Evolutionary conservation across 2,888 invertebrate genomes (phyloP), one percentile per base, ranked within the genome.

Genomic region (Plusia festucae): DNA sequence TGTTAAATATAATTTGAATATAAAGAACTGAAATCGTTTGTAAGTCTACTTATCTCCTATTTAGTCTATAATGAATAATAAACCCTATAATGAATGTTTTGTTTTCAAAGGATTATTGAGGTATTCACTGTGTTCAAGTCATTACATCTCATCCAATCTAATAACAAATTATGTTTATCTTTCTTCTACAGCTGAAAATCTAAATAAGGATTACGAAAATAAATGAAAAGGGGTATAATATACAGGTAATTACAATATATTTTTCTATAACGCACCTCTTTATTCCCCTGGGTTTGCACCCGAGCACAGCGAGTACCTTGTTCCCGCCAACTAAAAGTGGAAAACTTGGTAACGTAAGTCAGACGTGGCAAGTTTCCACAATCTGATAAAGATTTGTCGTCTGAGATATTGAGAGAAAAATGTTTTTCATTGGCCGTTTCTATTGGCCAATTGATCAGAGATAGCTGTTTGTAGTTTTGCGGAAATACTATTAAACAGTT

Each of bases 371-470:
- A 65, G 65, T 65, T 71, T 65, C 30, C 68, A 57, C 68, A 71
- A 71, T 71, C 65, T 65, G 68, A 62, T 60, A 60, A 62, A 62
- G 71, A 68, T 68, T 68, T 65, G 65, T 68, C 68, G 61, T 64
- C 22, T 16, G 40, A 65, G 49, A 65, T 59, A 60, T 69, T 68
- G 61, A 51, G 55, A 60, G 59, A 56, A 59, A 60, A 70, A 58
- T 60, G 18, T 32, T 53, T 59, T 54, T 52, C 24, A 52, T 65
- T 65, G 57, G 40, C 46, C 32, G 40, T 61, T 71, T 60, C 49
- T 61, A 58, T 53, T 53, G 53, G 53, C 13, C 32, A n/a, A 32
- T 24, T 34, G 8, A 24, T 13, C 18, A 30, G 46, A 18, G 27
- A 30, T 22, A 22, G n/a, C 34, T 40, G 40, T 40, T 34, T 15